These are phyloP conservation scores for Cynocephalus volans DNA, from an alignment of 2,113 vertebrate genomes.

Conservation along the genomic window DNA sequence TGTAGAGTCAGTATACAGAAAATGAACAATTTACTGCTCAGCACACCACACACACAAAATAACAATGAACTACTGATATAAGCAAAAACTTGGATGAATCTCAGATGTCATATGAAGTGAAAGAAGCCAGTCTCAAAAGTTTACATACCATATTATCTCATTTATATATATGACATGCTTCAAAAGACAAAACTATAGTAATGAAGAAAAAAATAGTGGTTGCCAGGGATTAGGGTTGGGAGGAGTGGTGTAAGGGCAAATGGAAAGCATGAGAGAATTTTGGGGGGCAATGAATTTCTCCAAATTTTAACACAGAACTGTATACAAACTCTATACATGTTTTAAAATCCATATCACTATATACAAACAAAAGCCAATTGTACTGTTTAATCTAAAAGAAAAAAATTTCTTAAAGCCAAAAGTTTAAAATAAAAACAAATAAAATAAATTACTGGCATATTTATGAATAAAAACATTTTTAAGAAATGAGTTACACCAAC, in stretches of 20 bases:
- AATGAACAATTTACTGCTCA: not conserved
- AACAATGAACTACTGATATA: not conserved
- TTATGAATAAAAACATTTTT: slow-evolving; percentile 47
- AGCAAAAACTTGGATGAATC: slow-evolving; percentile 12
- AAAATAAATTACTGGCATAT: not conserved
- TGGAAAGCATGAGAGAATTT: not conserved
- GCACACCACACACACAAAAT: not conserved
- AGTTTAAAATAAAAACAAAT: not conserved
- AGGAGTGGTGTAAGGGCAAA: not conserved
- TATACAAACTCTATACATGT: not conserved
- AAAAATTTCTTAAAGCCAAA: slow-evolving; percentile 12
- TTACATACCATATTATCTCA: not conserved
- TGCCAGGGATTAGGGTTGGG: not conserved
- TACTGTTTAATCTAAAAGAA: slow-evolving; percentile 43
- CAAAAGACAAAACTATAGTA: slow-evolving; percentile 15
- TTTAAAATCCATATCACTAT: not conserved
- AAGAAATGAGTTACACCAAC: not conserved
- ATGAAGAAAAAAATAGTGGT: not conserved
- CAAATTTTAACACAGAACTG: not conserved
- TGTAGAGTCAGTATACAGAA: not conserved
- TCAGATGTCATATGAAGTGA: not conserved
- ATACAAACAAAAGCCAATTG: not conserved
- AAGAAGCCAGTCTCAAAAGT: slow-evolving; percentile 29
- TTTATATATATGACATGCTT: not conserved
- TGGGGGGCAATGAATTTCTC: not conserved